Conservation (phyloP, 2,888 invertebrate genomes). For the Caenorhabditis macrosperma region DNA sequence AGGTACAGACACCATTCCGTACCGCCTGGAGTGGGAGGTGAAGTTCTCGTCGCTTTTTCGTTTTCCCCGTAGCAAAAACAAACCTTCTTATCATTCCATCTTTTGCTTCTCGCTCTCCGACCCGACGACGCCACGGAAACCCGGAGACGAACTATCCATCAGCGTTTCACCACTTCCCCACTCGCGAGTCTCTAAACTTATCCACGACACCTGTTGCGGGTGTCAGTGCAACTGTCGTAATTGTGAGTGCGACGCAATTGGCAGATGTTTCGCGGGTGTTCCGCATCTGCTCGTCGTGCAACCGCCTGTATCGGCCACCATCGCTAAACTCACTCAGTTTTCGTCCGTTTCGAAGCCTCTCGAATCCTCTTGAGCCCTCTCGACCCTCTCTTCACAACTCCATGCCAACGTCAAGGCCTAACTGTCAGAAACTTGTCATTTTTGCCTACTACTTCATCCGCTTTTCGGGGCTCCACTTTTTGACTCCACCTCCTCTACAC, state of each 20-base stretch:
- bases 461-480: not conserved
- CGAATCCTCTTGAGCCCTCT: not conserved
- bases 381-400: not conserved
- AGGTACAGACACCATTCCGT: not conserved
- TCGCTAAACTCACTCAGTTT: not conserved
- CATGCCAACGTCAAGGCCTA: slow-evolving; percentile 1
- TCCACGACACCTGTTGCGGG: too few species aligned
- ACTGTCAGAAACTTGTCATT: not conserved
- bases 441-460: not conserved
- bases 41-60: not conserved
- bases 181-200: not conserved
- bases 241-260: not conserved
- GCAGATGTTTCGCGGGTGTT: slow-evolving; percentile 25
- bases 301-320: not conserved
- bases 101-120: not conserved
- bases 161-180: not conserved
- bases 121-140: not conserved
- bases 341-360: not conserved
- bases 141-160: not conserved
- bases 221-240: not conserved
- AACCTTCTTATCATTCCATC: slow-evolving; percentile 11
- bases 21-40: not conserved
- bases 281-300: not conserved
- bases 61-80: not conserved
- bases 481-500: not conserved